phyloP scores from a whole-genome alignment of 2,888 invertebrate species.

The Drosophila paranaensis region DNA sequence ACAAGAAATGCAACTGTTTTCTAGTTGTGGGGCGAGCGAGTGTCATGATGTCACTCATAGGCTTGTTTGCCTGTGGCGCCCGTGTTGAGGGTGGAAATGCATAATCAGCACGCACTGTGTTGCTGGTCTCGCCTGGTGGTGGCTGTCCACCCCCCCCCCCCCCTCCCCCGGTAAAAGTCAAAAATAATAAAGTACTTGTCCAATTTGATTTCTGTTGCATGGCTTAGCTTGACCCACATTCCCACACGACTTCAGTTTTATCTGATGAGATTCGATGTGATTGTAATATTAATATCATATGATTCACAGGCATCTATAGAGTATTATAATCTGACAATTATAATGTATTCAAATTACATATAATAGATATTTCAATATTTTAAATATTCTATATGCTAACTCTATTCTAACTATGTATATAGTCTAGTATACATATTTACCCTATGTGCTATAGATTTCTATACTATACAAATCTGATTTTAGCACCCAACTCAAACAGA shows the following conservation, averaged over 20 bases:
- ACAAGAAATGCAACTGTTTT: constrained; percentile 74
- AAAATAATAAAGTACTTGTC: constrained; percentile 21
- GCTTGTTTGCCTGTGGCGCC: constrained; percentile 38
- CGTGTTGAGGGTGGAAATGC: constrained; percentile 69
- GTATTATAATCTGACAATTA: too few relatives aligned
- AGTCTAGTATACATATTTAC: too few relatives aligned
- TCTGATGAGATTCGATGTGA: constrained; percentile 5
- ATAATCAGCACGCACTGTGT: constrained; percentile 53
- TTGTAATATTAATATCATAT: background rate
- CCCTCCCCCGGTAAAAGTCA: background rate
- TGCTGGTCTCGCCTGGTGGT: constrained; percentile 41
- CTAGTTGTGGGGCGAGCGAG: constrained; percentile 40
- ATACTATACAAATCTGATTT: background rate
- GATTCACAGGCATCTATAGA: background rate
- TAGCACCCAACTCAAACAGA: background rate
- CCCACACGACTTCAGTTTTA: background rate
- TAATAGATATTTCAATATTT: too few relatives aligned
- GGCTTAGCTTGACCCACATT: constrained; percentile 62
- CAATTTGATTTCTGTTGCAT: constrained; percentile 54
- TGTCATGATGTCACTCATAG: constrained; percentile 66
- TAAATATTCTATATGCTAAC: too few relatives aligned
- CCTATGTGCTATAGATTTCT: background rate
- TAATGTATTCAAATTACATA: background rate
- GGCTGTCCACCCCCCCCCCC: background rate
- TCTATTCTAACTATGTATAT: too few relatives aligned